These are phyloP conservation scores for Actinia equina DNA, from an alignment of 64 coral and sea anemone species.

Conservation along the genomic window DNA sequence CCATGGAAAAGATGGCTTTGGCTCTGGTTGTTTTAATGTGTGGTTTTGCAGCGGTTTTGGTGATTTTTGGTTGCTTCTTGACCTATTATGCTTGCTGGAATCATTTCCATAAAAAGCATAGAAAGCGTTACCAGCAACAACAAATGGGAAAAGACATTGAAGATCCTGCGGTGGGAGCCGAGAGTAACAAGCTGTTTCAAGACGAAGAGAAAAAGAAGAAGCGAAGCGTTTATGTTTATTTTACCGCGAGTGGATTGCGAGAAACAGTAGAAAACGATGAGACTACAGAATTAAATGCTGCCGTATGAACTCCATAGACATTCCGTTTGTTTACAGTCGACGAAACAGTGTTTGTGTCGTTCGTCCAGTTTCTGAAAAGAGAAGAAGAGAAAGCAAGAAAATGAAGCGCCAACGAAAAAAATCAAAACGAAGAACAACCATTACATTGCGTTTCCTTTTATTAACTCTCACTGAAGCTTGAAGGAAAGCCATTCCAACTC, in stretches of 20 bases:
- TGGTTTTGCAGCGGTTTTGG: constrained; percentile 24
- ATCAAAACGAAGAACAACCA: background rate
- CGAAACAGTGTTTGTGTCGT: background rate
- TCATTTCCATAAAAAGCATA: constrained; percentile 27
- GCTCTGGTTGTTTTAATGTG: constrained; percentile 26
- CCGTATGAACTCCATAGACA: background rate
- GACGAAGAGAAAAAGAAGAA: constrained; percentile 22
- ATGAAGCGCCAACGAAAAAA: background rate
- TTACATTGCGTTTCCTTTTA: background rate
- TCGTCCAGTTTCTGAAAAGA: background rate
- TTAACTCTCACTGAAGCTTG: background rate
- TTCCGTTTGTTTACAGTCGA: background rate
- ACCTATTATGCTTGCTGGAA: constrained; percentile 34
- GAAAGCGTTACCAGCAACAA: constrained; percentile 6
- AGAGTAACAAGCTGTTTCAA: constrained; percentile 8
- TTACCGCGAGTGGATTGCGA: constrained; percentile 22
- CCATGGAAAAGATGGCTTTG: constrained; percentile 27
- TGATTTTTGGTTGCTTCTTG: constrained; percentile 27
- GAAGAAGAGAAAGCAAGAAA: background rate
- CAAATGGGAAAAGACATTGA: constrained; percentile 4
- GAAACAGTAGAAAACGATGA: constrained; percentile 17
- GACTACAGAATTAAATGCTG: background rate
- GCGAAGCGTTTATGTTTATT: constrained; percentile 26
- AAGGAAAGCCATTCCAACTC: background rate
- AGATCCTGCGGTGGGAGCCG: background rate